Base-by-base conservation (phyloP, 2,797 vertebrate genomes). In the Mormyrops boulengeri region DNA sequence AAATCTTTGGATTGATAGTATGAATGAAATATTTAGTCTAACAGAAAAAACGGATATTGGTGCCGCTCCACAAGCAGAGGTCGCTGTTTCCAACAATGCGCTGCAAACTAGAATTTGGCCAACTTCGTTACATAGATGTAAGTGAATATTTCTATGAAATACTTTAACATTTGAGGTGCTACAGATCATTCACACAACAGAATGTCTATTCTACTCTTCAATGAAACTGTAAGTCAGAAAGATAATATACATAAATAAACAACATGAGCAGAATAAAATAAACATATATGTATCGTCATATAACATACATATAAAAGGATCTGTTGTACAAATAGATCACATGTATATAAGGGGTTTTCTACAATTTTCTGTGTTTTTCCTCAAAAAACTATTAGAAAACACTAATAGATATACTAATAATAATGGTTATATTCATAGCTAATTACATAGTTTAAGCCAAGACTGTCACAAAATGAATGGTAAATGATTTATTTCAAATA, bases 11-110 rank as follows among this genome's bases (percentile, higher is more conserved):
- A 88, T 73, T 9, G 89, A 89, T 41, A 47, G 34, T 69, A 47
- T 77, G 22, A 80, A 89, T 87, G 55, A 84, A 90, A 85, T 85
- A 19, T 47, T 89, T 82, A 44, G 8, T 80, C 73, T n/a, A n/a
- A 80, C 34, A 80, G 12, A 73, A 73, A 14, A 80, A 41, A 41
- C 9, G 17, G 38, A 44, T 44, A 44, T 41, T 41, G 34, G 12
- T 8, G 69, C 14, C 41, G 11, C 4, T 38, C 34, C n/a, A 77
- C 12, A 38, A 44, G 34, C 38, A 44, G 38, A 34, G 22, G 66
- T 14, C 30, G 26, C 69, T 73, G 26, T 38, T 34, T 73, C 34
- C 30, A 30, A 66, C 60, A 66, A 66, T 30, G 60, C 2, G 60
- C 60, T 11, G 60, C 60, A 62, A 62, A 62, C 60, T 41, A 41